phyloP scores from a whole-genome alignment of 2,888 invertebrate genomes.

The Apamea monoglypha region DNA sequence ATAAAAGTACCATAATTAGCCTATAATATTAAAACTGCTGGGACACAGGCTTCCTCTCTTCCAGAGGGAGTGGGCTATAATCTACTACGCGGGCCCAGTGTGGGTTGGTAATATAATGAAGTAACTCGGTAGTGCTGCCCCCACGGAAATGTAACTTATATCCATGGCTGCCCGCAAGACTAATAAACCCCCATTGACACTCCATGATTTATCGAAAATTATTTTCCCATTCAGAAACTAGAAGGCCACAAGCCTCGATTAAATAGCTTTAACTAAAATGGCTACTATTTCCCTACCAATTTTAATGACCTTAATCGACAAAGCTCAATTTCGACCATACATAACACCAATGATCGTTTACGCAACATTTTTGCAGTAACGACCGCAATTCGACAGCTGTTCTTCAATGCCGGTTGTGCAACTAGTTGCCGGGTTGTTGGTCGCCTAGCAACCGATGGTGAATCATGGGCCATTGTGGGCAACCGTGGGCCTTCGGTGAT shows the following conservation, averaged over 20 bases:
- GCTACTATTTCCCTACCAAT: neutral
- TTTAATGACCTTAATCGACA: neutral
- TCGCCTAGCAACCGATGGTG: conserved; percentile 60
- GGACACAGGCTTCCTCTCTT: too few species aligned
- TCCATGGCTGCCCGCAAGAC: too few species aligned
- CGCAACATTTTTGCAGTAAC: conserved; percentile 58
- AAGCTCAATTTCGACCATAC: conserved; percentile 10
- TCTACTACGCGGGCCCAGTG: too few species aligned
- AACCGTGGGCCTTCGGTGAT: conserved; percentile 40
- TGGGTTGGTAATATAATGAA: too few species aligned
- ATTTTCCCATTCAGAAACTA: neutral
- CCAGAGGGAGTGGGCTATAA: too few species aligned
- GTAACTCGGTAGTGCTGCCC: too few species aligned
- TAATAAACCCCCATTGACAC: too few species aligned
- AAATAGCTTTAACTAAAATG: neutral
- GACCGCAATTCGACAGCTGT: conserved; percentile 54
- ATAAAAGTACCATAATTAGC: neutral
- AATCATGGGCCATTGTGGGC: conserved; percentile 28
- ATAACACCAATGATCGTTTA: conserved; percentile 36
- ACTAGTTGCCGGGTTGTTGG: conserved; percentile 35
- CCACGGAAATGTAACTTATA: too few species aligned
- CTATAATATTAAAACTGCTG: too few species aligned
- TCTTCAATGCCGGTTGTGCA: conserved; percentile 61
- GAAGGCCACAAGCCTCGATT: neutral
- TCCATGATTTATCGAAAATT: neutral